A percentile compares a stretch with the other conserved stretches of the same genome.
phyloP scores from a whole-genome alignment of 2,113 vertebrate species.

The Nycticorax nycticorax region DNA sequence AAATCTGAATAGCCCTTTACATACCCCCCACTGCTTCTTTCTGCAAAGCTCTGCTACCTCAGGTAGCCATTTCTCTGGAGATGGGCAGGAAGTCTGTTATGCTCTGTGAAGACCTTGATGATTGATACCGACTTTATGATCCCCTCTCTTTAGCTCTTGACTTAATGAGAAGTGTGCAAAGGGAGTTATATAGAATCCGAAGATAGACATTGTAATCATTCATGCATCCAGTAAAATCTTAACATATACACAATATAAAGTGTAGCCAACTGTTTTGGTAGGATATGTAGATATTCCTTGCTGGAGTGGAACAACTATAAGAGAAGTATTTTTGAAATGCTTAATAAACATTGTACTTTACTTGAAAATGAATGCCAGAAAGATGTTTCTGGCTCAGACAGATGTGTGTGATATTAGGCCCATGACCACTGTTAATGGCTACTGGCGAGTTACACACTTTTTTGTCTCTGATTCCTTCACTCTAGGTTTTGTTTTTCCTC shows the following conservation, averaged over 20 bases:
- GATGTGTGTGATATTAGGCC: background rate
- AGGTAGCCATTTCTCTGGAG: background rate
- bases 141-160: background rate
- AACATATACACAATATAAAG: background rate
- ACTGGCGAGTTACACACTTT: background rate
- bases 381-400: background rate
- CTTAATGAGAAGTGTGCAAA: background rate
- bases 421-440: background rate
- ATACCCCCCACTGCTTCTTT: background rate
- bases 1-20: background rate
- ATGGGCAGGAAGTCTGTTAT: background rate
- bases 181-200: background rate
- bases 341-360: background rate
- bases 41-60: background rate
- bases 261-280: background rate
- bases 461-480: background rate
- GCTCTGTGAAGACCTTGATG: background rate
- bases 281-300: background rate
- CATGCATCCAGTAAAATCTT: background rate
- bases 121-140: background rate
- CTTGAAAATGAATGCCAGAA: background rate
- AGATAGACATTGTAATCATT: background rate
- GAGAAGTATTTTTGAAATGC: background rate
- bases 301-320: background rate
- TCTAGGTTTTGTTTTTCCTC: background rate